phyloP scores from a whole-genome alignment of 2,113 vertebrate species.

The Dryoscopus gambensis region DNA sequence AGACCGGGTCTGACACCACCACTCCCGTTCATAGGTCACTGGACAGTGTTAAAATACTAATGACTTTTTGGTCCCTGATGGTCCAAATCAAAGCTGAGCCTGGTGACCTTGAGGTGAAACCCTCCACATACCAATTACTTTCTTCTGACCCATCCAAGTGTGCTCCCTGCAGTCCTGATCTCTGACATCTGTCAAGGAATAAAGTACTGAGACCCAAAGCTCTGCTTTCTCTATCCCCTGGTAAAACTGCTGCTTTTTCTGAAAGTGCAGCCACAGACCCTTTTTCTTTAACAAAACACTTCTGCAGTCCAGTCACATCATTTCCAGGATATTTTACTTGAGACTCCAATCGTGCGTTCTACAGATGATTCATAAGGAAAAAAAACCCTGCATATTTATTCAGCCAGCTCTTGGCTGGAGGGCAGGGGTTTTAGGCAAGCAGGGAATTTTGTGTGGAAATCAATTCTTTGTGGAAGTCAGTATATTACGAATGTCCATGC shows the following conservation, averaged over 20 bases:
- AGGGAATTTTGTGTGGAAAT: conserved; percentile 80
- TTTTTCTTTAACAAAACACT: conserved; percentile 30
- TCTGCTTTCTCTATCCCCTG: background rate
- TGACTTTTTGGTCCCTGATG: conserved; percentile 14
- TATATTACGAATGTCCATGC: conserved; percentile 71
- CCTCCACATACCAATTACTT: background rate
- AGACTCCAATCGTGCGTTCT: conserved; percentile 29
- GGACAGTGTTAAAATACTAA: conserved; percentile 14
- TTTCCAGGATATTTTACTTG: conserved; percentile 42
- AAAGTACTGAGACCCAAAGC: background rate
- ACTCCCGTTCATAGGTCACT: background rate
- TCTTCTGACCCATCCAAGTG: background rate
- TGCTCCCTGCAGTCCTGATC: background rate
- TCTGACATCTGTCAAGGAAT: conserved; percentile 15
- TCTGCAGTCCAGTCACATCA: conserved; percentile 46
- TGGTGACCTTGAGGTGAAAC: conserved; percentile 29
- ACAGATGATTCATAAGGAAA: conserved; percentile 55
- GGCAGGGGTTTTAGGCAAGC: conserved; percentile 75
- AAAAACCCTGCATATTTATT: conserved; percentile 60
- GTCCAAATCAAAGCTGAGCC: conserved; percentile 10
- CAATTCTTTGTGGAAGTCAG: conserved; percentile 77
- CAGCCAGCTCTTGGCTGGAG: conserved; percentile 50
- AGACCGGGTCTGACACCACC: background rate
- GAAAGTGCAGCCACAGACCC: background rate
- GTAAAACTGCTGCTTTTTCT: background rate